phyloP scores from a whole-genome alignment of 2,888 invertebrate species.

The Rhaphigaster nebulosa region DNA sequence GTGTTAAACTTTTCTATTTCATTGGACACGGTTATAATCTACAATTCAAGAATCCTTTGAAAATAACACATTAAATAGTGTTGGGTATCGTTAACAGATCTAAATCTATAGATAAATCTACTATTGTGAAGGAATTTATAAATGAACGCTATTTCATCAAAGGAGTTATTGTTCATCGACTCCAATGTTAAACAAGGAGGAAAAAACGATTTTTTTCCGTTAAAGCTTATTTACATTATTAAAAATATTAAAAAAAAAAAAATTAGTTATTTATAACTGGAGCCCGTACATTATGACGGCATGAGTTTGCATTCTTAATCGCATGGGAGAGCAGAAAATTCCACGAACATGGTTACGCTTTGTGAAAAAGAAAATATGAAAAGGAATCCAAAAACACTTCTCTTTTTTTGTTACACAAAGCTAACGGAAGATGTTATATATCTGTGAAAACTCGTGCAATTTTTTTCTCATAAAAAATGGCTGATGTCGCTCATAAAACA shows the following conservation, averaged over 20 bases:
- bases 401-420: not conserved
- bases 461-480: not conserved
- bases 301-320: not conserved
- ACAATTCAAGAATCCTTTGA: too few species aligned
- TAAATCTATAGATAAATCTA: too few species aligned
- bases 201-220: too few species aligned
- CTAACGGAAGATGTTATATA: conserved; percentile 22
- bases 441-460: not conserved
- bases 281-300: not conserved
- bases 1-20: too few species aligned
- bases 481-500: not conserved
- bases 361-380: not conserved
- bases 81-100: too few species aligned
- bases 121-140: too few species aligned
- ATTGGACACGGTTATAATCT: too few species aligned
- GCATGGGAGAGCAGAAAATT: conserved; percentile 8
- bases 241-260: not conserved
- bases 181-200: too few species aligned
- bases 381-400: not conserved
- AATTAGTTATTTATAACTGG: not conserved
- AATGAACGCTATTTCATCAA: too few species aligned
- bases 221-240: too few species aligned
- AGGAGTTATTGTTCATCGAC: too few species aligned
- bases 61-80: too few species aligned
- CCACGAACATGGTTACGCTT: not conserved